Base-by-base conservation (phyloP, 2,113 vertebrate genomes). In the Sula dactylatra region DNA sequence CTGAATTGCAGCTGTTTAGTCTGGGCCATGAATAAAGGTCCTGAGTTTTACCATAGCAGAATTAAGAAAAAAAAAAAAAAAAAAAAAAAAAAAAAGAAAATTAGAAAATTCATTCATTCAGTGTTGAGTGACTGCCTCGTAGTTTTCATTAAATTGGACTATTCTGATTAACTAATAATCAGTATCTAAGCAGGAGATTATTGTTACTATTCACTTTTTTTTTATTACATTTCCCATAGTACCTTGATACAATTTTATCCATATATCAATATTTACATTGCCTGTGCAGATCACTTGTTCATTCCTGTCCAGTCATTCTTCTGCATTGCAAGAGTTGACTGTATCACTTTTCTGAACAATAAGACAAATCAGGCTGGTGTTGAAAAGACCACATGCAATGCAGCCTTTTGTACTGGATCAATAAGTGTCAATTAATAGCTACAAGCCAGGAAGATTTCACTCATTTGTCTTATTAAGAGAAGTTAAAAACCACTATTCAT, bases 391-490 rank as follows among this genome's bases (percentile, higher is more conserved):
- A 67, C 67, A 82, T 52, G 31, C 13, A 78, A 78, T 55, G 31
- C 26, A 76, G 44, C 32, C 21, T 92, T 95, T 89, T 90, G 45
- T 78, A 70, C 25, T 67, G 54, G 78, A 96, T 95, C 88, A 84
- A 55, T 88, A 91, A 42, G 26, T 82, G 88, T 93, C 94, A 92
- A 84, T 88, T 91, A 95, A 58, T 50, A 81, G 59, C 34, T 72
- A 93, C 47, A 88, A 92, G 27, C 54, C 91, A 76, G 74, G 73
- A 93, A 93, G 66, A 77, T 45, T 93, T 93, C 64, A 76, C 47
- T 80, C 92, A 81, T 97, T 95, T 64, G 9, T 97, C 92, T 93
- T 96, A 81, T 86, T 86, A 94, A 82, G 13, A 36, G 47, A 94
- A 92, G 67, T 83, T 89, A 94, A 86, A 92, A 79, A 10, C 24